Conservation (phyloP, 2,113 vertebrate species). For the Odobenus rosmarus region DNA sequence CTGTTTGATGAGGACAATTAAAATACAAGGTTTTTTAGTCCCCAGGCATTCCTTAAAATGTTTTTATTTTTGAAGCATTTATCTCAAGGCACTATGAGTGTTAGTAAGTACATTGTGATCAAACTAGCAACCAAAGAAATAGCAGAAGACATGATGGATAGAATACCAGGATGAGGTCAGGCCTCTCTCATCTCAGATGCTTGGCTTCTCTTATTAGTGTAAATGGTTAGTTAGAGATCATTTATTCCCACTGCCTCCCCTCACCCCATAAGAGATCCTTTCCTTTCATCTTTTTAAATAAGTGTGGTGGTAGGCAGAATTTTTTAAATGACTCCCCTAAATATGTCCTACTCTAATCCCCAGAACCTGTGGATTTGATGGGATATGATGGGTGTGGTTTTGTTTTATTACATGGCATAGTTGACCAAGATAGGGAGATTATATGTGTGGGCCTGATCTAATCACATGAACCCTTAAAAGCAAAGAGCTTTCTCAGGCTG, state of each 20-base stretch:
- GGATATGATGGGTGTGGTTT: background rate
- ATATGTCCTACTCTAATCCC: background rate
- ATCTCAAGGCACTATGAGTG: constrained; percentile 6
- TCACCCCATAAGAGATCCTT: background rate
- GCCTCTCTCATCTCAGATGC: background rate
- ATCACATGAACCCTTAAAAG: background rate
- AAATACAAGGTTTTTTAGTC: constrained; percentile 32
- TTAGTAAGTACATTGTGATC: background rate
- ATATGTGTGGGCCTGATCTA: background rate
- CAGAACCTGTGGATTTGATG: constrained; percentile 11
- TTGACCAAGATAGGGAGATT: background rate
- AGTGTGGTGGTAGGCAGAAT: constrained; percentile 8
- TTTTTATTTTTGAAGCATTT: background rate
- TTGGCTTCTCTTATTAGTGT: background rate
- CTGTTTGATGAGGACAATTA: background rate
- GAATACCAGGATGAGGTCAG: background rate
- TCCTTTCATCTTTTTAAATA: constrained; percentile 21
- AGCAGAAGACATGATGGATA: background rate
- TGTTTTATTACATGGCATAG: background rate
- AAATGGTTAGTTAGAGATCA: background rate
- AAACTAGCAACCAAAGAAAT: background rate
- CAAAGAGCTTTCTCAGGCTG: background rate
- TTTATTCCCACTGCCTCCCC: background rate
- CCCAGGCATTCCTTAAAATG: constrained; percentile 41
- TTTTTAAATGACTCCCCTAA: constrained; percentile 31